Base-by-base conservation (phyloP, 2,113 vertebrate genomes). In the Mola mola region DNA sequence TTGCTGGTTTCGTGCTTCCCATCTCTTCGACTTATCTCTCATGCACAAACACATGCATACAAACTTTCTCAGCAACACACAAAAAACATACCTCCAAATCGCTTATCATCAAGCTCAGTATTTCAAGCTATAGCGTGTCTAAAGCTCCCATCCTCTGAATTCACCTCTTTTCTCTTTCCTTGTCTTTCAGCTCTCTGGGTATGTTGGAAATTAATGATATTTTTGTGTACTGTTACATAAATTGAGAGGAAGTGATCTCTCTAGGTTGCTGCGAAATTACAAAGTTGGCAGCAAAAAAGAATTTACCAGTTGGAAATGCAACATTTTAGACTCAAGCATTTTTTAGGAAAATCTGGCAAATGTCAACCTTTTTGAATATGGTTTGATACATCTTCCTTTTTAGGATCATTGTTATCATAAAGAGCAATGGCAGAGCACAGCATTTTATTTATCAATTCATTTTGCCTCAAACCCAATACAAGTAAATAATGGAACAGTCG, bases 91-190 rank as follows among this genome's bases (percentile, higher is more conserved):
- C 48, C 34, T 71, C 22, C 29, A 21, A 50, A 76, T 85, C 77
- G 31, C 57, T 81, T 66, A 67, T 53, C 71, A 53, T 86, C 80
- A 78, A 67, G 75, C 50, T 59, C 42, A 25, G 38, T 15, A 21
- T 34, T 62, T 26, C 22, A 72, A 68, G 48, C 62, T 36, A 15
- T 68, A 31, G 74, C 58, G 53, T 72, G 73, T 58, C 42, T 31
- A 63, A 42, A 46, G n/a, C 47, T 46, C 17, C 13, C 34, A 41
- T 58, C 25, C 25, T n/a, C 29, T 40, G 49, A 62, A 60, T 52
- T 28, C 37, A 19, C 24, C 56, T 37, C 10, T 9, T 31, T 33
- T 15, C 15, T 46, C 13, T 49, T 42, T 58, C 48, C 29, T 6
- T 29, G 33, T 55, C 38, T n/a, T 6, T 15, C 12, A 31, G 37